A percentile compares a stretch with the other conserved stretches of the same genome.
Conservation (phyloP, 2,797 vertebrate species). For the Aulostomus chinensis region DNA sequence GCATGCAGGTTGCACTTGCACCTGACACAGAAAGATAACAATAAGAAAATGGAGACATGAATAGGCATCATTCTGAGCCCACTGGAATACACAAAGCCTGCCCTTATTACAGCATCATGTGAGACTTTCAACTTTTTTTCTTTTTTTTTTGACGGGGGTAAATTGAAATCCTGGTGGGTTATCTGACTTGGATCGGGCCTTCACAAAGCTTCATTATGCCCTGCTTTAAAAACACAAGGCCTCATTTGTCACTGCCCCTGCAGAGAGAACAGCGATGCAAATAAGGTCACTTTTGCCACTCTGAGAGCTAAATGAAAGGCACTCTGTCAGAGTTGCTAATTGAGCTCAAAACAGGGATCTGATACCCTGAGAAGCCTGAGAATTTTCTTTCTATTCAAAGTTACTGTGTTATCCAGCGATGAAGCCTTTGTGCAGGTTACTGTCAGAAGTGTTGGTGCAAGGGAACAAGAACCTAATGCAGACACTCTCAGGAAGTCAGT, state of each 20-base stretch:
- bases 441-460: too few species aligned
- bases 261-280: constrained; percentile 59
- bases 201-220: constrained; percentile 68
- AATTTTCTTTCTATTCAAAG: constrained; percentile 49
- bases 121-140: constrained; percentile 54
- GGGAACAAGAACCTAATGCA: too few species aligned
- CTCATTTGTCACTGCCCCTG: constrained; percentile 67
- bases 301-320: constrained; percentile 67
- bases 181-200: constrained; percentile 54
- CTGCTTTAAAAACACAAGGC: constrained; percentile 54
- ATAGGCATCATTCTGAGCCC: constrained; percentile 47
- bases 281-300: constrained; percentile 70
- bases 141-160: constrained; percentile 22
- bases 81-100: constrained; percentile 26
- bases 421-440: constrained; percentile 60
- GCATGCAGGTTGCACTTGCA: constrained; percentile 99
- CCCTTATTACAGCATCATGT: constrained; percentile 32
- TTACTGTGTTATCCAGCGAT: constrained; percentile 41
- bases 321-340: constrained; percentile 62
- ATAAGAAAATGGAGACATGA: constrained; percentile 49
- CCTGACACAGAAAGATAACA: constrained; percentile 77
- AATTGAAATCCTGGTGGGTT: constrained; percentile 67
- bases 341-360: constrained; percentile 60
- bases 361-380: constrained; percentile 55
- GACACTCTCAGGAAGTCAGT: too few species aligned